Base-by-base conservation (phyloP, 2,113 vertebrate species). In the Rhabdornis inornatus region DNA sequence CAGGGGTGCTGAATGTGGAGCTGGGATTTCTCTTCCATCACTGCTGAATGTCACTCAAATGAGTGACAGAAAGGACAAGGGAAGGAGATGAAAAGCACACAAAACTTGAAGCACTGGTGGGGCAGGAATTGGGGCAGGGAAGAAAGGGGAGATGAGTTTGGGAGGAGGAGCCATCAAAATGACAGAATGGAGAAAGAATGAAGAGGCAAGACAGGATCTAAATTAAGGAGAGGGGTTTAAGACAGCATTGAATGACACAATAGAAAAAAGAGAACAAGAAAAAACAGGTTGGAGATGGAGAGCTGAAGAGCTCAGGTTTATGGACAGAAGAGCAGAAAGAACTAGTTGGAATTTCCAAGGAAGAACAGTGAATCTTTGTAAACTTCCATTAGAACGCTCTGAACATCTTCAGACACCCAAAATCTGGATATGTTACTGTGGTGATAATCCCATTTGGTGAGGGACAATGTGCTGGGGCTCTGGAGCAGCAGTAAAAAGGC, bases 261-360 rank as follows among this genome's bases (percentile, higher is more conserved):
- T 1, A 65, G 30, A 11, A 72, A 52, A 79, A 76, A 50, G 9
- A 55, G 14, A 55, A 8, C 1, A n/a, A 49, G 53, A 66, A 33
- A 66, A 35, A 16, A 0, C 5, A 52, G 3, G 2, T 22, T 83
- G 63, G 27, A 69, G 5, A 9, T 8, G 8, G 28, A 63, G 19
- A 50, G 8, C 10, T 92, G 44, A 83, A 92, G 7, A 56, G 7
- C 14, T 66, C 21, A 30, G 11, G 7, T 14, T 53, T 35, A 6
- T 15, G 33, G 13, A 45, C 1, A 1, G 47, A 87, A 28, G 50
- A 71, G 5, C 23, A 80, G 49, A 64, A 89, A 21, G 16, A 81
- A 31, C 13, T 60, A 28, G 8, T 13, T 37, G 13, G 16, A 39
- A 59, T 70, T 95, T 87, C 37, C 13, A 40, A 9, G 56, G 6